phyloP scores from a whole-genome alignment of 2,113 vertebrate genomes.

The Pardalotus punctatus region DNA sequence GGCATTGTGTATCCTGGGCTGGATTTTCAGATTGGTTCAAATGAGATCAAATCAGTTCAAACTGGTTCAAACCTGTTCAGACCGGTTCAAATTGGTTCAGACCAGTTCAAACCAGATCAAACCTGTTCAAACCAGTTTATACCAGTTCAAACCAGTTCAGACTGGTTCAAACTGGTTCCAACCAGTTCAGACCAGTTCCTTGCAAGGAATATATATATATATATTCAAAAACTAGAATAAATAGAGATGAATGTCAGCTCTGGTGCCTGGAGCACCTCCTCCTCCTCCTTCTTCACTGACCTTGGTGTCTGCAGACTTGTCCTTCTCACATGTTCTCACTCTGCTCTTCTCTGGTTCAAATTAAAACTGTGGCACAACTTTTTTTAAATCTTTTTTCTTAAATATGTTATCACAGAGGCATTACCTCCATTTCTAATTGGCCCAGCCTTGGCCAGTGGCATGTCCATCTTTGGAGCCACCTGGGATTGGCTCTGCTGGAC shows the following conservation, averaged over 20 bases:
- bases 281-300: background rate
- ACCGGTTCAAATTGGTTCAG: too few relatives aligned
- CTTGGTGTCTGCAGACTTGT: background rate
- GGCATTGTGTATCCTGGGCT: conserved; percentile 69
- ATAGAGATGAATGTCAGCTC: background rate
- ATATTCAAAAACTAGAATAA: too few relatives aligned
- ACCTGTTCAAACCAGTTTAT: too few relatives aligned
- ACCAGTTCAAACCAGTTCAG: too few relatives aligned
- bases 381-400: background rate
- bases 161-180: too few relatives aligned
- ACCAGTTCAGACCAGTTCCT: too few relatives aligned
- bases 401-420: background rate
- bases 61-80: too few relatives aligned
- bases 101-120: too few relatives aligned
- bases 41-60: too few relatives aligned
- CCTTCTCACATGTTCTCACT: background rate
- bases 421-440: background rate
- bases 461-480: background rate
- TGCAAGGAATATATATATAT: too few relatives aligned
- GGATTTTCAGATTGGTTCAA: too few relatives aligned
- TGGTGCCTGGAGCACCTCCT: background rate
- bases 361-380: background rate
- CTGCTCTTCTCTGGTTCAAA: background rate
- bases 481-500: fast-evolving
- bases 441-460: fast-evolving